Evolutionary conservation across 2,797 vertebrate species (phyloP), one percentile per base, ranked within the genome.

Genomic region (Eleutherodactylus coqui): DNA sequence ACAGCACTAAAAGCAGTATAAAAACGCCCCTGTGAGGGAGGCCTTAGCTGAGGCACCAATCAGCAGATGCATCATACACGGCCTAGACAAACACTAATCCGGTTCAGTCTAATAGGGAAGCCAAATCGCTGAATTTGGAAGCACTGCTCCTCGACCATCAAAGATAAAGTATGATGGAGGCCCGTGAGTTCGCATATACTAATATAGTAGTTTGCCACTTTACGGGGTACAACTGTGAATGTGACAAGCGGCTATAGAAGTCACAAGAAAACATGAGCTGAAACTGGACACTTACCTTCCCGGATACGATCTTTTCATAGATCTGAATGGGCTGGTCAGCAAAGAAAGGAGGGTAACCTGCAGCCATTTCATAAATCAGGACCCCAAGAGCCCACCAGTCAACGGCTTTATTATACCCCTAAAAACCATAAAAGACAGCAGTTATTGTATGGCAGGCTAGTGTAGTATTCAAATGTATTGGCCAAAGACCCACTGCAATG

Each of bases 301-400:
- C 97, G 77, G 97, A 97, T 93, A 98, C 97, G 89, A 98, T 98
- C 94, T 98, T 98, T 93, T 98, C 97, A 0, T 98, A 98, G 94
- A 98, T 97, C 93, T 98, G 97, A 92, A 98, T 98, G 77, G 97
- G 97, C 94, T 98, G 97, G 92, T 98, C 97, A 3, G 97, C 97
- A 75, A 98, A 98, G 93, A 98, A 98, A 5, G 97, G 97, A 0
- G 97, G 97, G 89, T 98, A 98, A 27, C 93, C 93, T 2, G 93
- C 93, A 0, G 92, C 93, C 93, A 94, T 94, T 87, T 94, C 93
- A 0, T 98, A 98, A 92, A 98, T 97, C 88, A 98, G 95, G 81
- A 98, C 96, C 11, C 97, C 97, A 53, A 98, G 93, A 73, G 97
- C 97, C 97, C 97, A 98, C 97, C 97, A 98, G 90, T 98, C 97